Evolutionary conservation across 2,113 vertebrate species (phyloP).

Genomic region (Apteryx owenii): DNA sequence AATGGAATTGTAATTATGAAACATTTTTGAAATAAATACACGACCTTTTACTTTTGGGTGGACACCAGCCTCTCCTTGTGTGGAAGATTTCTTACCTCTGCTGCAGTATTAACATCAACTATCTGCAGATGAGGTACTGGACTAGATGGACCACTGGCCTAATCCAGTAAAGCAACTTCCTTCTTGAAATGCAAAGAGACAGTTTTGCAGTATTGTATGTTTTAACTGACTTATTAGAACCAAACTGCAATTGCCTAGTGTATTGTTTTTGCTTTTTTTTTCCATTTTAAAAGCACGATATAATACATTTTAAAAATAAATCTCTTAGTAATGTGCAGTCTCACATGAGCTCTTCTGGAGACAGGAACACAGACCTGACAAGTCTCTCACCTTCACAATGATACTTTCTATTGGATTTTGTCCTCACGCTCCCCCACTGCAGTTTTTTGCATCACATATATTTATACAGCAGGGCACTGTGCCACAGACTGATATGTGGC

Average conservation of each 20-base stretch:
- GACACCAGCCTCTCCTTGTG: neutral
- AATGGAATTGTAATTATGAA: neutral
- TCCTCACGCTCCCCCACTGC: neutral
- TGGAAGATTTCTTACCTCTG: neutral
- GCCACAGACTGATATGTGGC: rapidly evolving
- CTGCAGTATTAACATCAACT: neutral
- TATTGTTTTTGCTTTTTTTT: neutral
- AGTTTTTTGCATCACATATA: neutral
- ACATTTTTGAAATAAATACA: neutral
- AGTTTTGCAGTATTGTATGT: neutral
- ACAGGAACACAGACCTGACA: conserved; percentile 33
- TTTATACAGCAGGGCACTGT: neutral
- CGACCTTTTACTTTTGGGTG: neutral
- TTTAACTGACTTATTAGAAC: neutral
- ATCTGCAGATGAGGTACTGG: neutral
- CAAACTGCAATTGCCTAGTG: neutral
- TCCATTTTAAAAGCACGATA: neutral
- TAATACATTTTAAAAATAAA: conserved; percentile 45
- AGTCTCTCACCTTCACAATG: conserved; percentile 28
- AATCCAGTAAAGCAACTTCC: neutral
- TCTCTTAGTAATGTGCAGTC: conserved; percentile 35
- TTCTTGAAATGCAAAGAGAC: conserved; percentile 3
- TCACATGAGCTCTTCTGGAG: conserved; percentile 43
- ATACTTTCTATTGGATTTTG: neutral
- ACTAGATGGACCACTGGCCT: neutral